phyloP scores from a whole-genome alignment of 2,113 vertebrate species.

The Sinocyclocheilus grahami region DNA sequence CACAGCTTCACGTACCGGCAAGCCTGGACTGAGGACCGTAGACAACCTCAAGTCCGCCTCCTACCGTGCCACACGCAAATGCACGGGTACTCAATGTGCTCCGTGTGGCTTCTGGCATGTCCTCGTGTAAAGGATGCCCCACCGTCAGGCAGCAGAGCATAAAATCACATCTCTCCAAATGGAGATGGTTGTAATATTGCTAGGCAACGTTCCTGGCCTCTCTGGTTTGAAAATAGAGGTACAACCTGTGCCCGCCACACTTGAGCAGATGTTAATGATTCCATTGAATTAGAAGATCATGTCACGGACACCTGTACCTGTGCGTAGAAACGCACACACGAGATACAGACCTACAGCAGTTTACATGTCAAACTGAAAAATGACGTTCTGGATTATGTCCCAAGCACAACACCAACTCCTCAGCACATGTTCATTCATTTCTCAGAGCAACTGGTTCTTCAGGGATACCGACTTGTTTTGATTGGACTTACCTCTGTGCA shows the following conservation, averaged over 20 bases:
- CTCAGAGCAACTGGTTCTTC: constrained; percentile 24
- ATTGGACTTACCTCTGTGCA: constrained; percentile 74
- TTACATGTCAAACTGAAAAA: constrained; percentile 3
- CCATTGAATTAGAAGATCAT: not conserved
- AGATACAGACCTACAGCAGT: not conserved
- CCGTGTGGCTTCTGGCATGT: not conserved
- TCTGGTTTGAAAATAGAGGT: constrained; percentile 10
- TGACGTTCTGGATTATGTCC: not conserved
- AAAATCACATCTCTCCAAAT: constrained; percentile 49
- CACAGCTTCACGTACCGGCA: not conserved
- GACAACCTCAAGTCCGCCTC: constrained; percentile 2
- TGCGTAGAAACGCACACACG: not conserved
- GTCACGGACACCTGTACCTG: constrained; percentile 40
- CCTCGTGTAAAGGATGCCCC: constrained; percentile 17
- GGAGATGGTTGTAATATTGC: constrained; percentile 47
- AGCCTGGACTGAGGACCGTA: not conserved
- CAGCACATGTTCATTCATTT: constrained; percentile 11
- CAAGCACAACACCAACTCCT: not conserved
- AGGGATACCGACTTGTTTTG: constrained; percentile 9
- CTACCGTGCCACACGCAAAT: constrained; percentile 5
- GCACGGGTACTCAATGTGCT: constrained; percentile 21
- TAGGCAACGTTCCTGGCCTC: constrained; percentile 50
- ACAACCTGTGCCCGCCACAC: constrained; percentile 26
- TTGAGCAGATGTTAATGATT: constrained; percentile 43
- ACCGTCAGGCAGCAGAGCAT: constrained; percentile 31